These are phyloP conservation scores for Forpus xanthops DNA, from an alignment of 2,797 vertebrate genomes.

Conservation along the genomic window DNA sequence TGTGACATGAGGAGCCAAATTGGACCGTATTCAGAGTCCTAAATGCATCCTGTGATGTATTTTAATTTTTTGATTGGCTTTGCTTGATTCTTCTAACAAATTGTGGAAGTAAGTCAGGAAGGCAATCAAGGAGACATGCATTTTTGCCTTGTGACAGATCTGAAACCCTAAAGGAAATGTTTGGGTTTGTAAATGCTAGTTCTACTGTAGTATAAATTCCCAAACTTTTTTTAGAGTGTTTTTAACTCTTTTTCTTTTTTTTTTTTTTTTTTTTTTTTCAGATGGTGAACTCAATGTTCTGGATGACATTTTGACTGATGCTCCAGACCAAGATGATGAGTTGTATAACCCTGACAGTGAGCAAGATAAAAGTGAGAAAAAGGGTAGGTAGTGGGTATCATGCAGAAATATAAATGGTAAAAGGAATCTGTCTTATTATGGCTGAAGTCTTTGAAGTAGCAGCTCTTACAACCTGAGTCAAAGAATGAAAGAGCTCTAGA, in stretches of 20 bases:
- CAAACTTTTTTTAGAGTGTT: background rate
- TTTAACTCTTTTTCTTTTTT: background rate
- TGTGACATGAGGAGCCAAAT: background rate
- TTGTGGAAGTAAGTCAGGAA: background rate
- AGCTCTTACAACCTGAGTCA: background rate
- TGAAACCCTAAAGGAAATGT: background rate
- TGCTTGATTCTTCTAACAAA: background rate
- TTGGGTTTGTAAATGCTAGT: background rate
- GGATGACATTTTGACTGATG: conserved; percentile 96
- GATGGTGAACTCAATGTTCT: conserved; percentile 95
- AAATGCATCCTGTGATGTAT: background rate
- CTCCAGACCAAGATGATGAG: conserved; percentile 96
- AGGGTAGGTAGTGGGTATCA: conserved; percentile 77
- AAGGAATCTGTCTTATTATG: background rate
- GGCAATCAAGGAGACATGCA: rapidly evolving
- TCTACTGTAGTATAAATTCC: background rate
- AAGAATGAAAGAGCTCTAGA: background rate
- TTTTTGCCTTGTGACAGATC: background rate
- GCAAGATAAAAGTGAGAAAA: conserved; percentile 90
- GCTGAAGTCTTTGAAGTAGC: background rate
- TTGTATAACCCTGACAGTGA: conserved; percentile 96
- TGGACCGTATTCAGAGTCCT: background rate
- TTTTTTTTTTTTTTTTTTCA: conserved; percentile 57
- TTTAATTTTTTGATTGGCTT: background rate
- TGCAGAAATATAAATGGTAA: background rate